phyloP scores from a whole-genome alignment of 2,797 vertebrate species.

The Lepus townsendii region DNA sequence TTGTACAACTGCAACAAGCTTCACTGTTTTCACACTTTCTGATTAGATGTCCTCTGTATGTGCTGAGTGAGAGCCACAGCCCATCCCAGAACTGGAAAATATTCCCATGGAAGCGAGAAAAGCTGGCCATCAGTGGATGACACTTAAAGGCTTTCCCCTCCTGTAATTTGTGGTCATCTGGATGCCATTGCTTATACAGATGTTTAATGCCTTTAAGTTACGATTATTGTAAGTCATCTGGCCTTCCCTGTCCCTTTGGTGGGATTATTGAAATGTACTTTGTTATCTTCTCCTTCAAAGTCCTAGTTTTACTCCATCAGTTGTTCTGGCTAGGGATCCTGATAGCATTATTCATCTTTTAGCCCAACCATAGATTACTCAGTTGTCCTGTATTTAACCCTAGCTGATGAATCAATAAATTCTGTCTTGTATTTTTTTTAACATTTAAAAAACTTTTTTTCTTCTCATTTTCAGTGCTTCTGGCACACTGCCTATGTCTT shows the following conservation, averaged over 20 bases:
- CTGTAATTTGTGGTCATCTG: background rate
- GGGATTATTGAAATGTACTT: background rate
- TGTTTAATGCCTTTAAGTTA: background rate
- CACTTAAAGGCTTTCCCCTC: background rate
- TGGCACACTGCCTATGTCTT: background rate
- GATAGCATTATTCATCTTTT: too few species aligned
- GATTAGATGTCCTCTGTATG: background rate
- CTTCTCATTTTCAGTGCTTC: background rate
- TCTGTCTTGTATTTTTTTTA: background rate
- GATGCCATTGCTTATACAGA: background rate
- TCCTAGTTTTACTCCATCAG: background rate
- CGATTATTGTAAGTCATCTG: background rate
- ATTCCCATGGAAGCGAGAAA: background rate
- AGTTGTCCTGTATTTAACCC: background rate
- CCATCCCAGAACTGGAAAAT: background rate
- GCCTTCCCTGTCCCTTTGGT: background rate
- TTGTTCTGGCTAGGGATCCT: background rate
- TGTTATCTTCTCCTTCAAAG: background rate
- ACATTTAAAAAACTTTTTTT: background rate
- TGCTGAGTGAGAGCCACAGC: background rate
- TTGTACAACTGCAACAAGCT: rapidly evolving
- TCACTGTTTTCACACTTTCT: background rate
- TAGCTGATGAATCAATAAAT: background rate
- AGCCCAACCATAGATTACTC: background rate
- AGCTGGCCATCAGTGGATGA: background rate